Base-by-base conservation (phyloP, 2,888 invertebrate genomes). In the Eristalinus sepulchralis region DNA sequence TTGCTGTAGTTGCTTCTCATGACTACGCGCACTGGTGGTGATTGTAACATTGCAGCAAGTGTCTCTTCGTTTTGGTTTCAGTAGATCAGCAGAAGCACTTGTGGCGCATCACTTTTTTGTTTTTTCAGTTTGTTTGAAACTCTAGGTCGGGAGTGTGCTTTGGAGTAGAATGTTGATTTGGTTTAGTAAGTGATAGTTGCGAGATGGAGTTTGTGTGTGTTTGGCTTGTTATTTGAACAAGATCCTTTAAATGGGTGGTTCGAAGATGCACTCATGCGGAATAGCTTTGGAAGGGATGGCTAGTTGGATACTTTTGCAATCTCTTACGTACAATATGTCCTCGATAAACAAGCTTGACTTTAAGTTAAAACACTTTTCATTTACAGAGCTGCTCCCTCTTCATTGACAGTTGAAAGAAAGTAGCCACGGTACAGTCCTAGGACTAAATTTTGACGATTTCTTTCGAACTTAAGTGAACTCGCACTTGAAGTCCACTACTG, bases 1-100 rank as follows among this genome's bases (percentile, higher is more conserved):
- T 85, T 72, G 71, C 72, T 81, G 63, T 85, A 72, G 76, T 84
- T 80, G 76, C 47, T 59, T 84, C 71, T 77, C 76, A 80, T 76
- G 72, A 71, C 80, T 84, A 66, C 64, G 62, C n/a, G 39, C 2
- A 6, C 63, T 83, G 67, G 36, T 66, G 60, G 67, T 62, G 72
- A 62, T 72, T 70, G 62, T 63, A 34, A 47, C 47, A 55, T 71
- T 68, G 63, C 67, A 67, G 75, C 80, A 84, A 84, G 84, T 84
- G 84, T 62, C 71, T 80, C 75, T 84, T 76, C 64, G 68, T 60
- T 68, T 67, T 73, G 11, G 72, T 60, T 68, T 81, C 62, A 55
- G 71, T 63, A 77, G 67, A 77, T 72, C 62, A 34, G 60, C 64
- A 68, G 55, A 24, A 47, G 33, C 47, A 64, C 31, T 11, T 20